Conservation (phyloP, 2,113 vertebrate species). For the Polypterus senegalus region DNA sequence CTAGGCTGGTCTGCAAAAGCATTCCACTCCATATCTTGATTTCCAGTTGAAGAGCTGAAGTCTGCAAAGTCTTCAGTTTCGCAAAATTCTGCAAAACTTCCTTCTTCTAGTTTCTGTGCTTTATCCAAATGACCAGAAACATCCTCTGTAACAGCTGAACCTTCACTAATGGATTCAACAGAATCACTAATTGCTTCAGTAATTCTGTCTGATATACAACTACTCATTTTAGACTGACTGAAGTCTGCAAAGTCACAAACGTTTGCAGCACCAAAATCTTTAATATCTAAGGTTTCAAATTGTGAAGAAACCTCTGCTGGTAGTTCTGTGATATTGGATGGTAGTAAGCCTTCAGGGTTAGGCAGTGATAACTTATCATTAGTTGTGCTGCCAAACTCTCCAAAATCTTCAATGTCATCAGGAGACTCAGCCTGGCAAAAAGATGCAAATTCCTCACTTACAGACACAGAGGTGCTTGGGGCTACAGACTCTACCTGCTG, state of each 20-base stretch:
- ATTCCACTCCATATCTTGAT: constrained; percentile 52
- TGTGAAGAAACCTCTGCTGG: constrained; percentile 41
- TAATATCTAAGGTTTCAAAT: constrained; percentile 39
- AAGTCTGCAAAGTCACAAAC: constrained; percentile 33
- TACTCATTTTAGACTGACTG: constrained; percentile 30
- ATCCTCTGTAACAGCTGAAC: constrained; percentile 24
- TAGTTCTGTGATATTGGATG: constrained; percentile 9
- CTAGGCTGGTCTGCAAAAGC: constrained; percentile 51
- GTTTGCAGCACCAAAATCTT: constrained; percentile 41
- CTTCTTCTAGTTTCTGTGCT: constrained; percentile 41
- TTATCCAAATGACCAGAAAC: constrained; percentile 47
- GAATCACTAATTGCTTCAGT: too few species aligned
- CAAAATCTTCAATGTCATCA: constrained; percentile 44
- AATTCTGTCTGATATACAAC: constrained; percentile 22
- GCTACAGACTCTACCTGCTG: constrained; percentile 3
- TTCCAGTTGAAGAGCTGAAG: constrained; percentile 72
- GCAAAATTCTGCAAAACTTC: constrained; percentile 46
- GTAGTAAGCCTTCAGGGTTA: constrained; percentile 30
- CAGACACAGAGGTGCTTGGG: constrained; percentile 21
- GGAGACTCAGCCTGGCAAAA: constrained; percentile 29
- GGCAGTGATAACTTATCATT: constrained; percentile 42
- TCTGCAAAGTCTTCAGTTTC: constrained; percentile 84
- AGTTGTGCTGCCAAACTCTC: constrained; percentile 66
- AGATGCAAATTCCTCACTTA: constrained; percentile 34
- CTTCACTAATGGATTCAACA: constrained; percentile 8